Conservation (phyloP, 2,797 vertebrate genomes). For the Telmatherina bonti region DNA sequence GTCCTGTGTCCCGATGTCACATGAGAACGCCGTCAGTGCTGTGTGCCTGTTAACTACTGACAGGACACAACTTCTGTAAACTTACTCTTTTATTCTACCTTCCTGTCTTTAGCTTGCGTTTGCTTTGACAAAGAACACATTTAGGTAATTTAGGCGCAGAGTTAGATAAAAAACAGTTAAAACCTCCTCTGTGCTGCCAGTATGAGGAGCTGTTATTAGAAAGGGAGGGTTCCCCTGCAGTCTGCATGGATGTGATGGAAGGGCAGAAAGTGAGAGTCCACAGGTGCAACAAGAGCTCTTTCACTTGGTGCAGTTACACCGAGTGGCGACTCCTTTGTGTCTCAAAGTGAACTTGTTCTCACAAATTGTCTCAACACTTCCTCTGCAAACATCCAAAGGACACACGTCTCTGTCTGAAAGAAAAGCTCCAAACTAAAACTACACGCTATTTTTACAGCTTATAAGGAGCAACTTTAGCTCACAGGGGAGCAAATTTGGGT, state of each 20-base stretch:
- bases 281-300: slow-evolving; percentile 58
- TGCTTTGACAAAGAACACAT: too few species aligned
- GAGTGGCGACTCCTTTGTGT: slow-evolving; percentile 44
- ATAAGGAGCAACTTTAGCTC: slow-evolving; percentile 8
- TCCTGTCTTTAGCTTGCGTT: not conserved
- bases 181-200: not conserved
- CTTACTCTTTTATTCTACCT: not conserved
- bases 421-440: not conserved
- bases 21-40: slow-evolving; percentile 52
- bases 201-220: not conserved
- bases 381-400: slow-evolving; percentile 7
- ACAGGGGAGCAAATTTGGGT: not conserved
- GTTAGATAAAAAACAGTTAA: not conserved
- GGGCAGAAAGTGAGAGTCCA: slow-evolving; percentile 21
- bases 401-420: slow-evolving; percentile 2
- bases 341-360: slow-evolving; percentile 63
- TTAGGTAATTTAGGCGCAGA: not conserved
- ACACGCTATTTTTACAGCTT: not conserved
- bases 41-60: slow-evolving; percentile 33
- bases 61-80: slow-evolving; percentile 4
- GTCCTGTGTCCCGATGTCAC: slow-evolving; percentile 69
- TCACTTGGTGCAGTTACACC: slow-evolving; percentile 36
- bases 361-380: slow-evolving; percentile 62
- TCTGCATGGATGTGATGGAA: not conserved
- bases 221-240: not conserved